Evolutionary conservation across 2,888 invertebrate species (phyloP).

Genomic region (Ephialtes manifestator): DNA sequence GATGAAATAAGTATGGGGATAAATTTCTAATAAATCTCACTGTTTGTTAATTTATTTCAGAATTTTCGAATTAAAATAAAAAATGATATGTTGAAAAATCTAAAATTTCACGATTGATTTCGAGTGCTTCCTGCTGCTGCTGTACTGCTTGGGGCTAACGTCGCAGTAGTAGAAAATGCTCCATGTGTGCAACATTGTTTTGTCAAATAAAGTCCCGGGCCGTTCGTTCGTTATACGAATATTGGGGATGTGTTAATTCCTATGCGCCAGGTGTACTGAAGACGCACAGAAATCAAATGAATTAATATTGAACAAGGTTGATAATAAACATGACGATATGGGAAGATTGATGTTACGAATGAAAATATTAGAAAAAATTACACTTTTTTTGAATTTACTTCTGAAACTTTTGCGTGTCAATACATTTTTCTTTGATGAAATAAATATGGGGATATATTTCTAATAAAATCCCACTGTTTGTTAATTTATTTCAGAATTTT

Average conservation of each 20-base stretch:
- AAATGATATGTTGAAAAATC: too few relatives aligned
- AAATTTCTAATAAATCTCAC: too few relatives aligned
- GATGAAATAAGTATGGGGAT: too few relatives aligned
- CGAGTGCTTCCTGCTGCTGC: constrained; percentile 28
- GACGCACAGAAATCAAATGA: not conserved
- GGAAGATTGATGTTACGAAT: not conserved
- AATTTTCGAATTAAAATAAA: too few relatives aligned
- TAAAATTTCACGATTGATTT: constrained; percentile 54
- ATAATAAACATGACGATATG: not conserved
- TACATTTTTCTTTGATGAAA: too few relatives aligned
- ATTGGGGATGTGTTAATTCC: constrained; percentile 21
- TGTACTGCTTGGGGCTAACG: constrained; percentile 13
- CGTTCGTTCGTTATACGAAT: constrained; percentile 44
- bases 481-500: too few relatives aligned
- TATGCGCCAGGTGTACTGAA: constrained; percentile 14
- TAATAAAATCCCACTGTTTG: too few relatives aligned
- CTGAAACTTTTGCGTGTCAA: too few relatives aligned
- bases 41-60: too few relatives aligned
- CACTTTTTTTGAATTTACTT: too few relatives aligned
- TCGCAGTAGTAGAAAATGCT: not conserved
- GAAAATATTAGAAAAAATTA: not conserved
- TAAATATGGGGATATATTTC: too few relatives aligned
- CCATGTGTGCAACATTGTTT: constrained; percentile 57
- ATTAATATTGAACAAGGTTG: not conserved
- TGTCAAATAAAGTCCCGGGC: constrained; percentile 68